Percentiles rank a stretch among this genome's conserved stretches.
phyloP scores from a whole-genome alignment of 2,797 vertebrate genomes.

The Onychomys arenicola region DNA sequence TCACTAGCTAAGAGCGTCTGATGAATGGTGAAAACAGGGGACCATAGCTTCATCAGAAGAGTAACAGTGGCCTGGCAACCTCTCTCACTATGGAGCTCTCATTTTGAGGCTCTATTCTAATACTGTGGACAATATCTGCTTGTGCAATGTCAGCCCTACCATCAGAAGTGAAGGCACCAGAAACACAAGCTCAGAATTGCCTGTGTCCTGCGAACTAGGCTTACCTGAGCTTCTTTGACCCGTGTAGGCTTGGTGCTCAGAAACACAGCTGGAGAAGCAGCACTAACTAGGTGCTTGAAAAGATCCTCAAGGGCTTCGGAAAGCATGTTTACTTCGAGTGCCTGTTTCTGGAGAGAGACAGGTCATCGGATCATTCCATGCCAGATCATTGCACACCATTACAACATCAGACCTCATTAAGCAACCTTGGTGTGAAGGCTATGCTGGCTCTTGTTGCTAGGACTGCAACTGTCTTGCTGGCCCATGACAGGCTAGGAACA shows the following conservation, averaged over 20 bases:
- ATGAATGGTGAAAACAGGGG: not conserved
- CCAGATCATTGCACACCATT: accelerated
- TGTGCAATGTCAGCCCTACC: accelerated
- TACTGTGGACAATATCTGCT: accelerated
- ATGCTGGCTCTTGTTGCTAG: not conserved
- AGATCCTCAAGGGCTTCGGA: conserved; percentile 86
- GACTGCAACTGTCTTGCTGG: not conserved
- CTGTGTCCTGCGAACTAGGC: accelerated
- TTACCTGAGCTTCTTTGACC: conserved; percentile 91
- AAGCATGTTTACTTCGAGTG: conserved; percentile 69
- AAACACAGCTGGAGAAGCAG: conserved; percentile 90
- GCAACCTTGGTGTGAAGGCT: not conserved
- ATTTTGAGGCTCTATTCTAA: too few species aligned
- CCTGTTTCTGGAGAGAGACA: conserved; percentile 5
- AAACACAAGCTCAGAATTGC: accelerated
- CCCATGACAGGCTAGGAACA: not conserved
- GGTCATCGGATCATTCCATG: not conserved
- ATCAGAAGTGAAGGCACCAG: accelerated
- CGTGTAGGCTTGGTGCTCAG: conserved; percentile 91
- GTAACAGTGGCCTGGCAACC: accelerated
- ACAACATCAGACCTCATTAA: not conserved
- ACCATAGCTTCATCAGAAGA: too few species aligned
- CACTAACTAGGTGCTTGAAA: conserved; percentile 90
- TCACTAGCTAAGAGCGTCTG: not conserved
- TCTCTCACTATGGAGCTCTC: not conserved